Evolutionary conservation across 2,888 invertebrate species (phyloP), one percentile per base, ranked within the genome.

Genomic region (Neoaliturus tenellus): DNA sequence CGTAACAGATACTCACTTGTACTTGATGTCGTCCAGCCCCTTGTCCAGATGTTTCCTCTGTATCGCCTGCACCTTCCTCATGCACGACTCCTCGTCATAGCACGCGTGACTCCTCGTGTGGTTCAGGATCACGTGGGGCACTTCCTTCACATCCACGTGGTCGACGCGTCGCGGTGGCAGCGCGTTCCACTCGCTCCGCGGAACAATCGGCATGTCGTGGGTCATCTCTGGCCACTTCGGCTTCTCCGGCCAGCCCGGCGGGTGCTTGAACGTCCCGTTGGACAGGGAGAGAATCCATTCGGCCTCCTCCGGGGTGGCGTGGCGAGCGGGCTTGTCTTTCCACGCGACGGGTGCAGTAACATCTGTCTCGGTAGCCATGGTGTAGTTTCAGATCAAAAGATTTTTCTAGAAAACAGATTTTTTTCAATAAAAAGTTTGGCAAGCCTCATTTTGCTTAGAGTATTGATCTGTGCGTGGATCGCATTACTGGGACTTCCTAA

Each of bases 61-160:
- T 5, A 71, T 39, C 20, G 1, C 20, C 71, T 71, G 71, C 20
- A 71, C 20, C 8, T 39, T 71, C n/a, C 1, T 5, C 23, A 71
- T 39, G 23, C 71, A 71, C 4, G 35, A 35, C 71, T 71, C 71
- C 17, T n/a, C 39, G 39, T 35, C 41, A 1, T 3, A 39, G 39
- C 71, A 71, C 20, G 39, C 20, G 20, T 39, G 33, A 1, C 39
- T 17, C 39, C 71, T 33, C 17, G 39, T 71, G 39, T 71, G 41
- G 39, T 35, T 71, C n/a, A 71, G 25, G 71, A 71, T 71, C n/a
- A 71, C 71, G 39, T 71, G 71, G 1, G 71, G 33, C 3, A 71
- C 71, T 20, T 71, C 71, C 28, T 3, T 2, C 4, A 35, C 41
- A 14, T 35, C 71, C 20, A 71, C 39, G 28, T n/a, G 35, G 17